Evolutionary conservation across 2,888 invertebrate species (phyloP), one percentile per base, ranked within the genome.

Genomic region (Trilocha varians): DNA sequence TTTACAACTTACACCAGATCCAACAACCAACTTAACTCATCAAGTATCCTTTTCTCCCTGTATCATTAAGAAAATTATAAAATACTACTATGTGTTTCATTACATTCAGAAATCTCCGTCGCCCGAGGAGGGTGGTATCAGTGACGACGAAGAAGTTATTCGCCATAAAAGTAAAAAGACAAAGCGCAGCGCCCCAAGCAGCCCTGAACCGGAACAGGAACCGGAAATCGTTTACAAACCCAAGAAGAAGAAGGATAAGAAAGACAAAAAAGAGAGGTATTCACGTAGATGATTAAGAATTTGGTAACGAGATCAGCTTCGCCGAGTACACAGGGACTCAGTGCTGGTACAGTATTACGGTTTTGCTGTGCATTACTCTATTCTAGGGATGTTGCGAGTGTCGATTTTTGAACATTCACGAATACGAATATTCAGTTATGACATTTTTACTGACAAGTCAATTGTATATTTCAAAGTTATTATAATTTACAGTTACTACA

Each of bases 191-290:
- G 84, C 85, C 9, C 82, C 77, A 40, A 72, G 64, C 59, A 79
- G 72, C 49, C 80, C 84, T 33, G 83, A 78, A 15, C 46, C 44
- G 9, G 68, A 62, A 16, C 67, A 62, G n/a, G 46, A 56, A 17
- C 53, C 57, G 18, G 67, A 69, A 18, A 57, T 49, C 38, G 25
- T 68, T 3, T 75, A 82, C 65, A 78, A 79, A 44, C 79, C 80
- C 43, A 87, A 86, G 66, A 85, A 84, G 66, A 86, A 84, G 69
- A 86, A 84, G 57, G 86, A 87, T 33, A 86, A 83, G 50, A 79
- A 80, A 48, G 80, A 86, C 9, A 85, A 85, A 60, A 84, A 82
- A 51, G 82, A 83, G 45, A 78, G 73, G 80, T 74, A 45, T 41
- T 11, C 25, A 25, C 25, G 25, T 25, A 25, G 25, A 25, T 25